These are phyloP conservation scores for Thamnophis sirtalis DNA, from an alignment of 2,113 vertebrate genomes.

Conservation along the genomic window DNA sequence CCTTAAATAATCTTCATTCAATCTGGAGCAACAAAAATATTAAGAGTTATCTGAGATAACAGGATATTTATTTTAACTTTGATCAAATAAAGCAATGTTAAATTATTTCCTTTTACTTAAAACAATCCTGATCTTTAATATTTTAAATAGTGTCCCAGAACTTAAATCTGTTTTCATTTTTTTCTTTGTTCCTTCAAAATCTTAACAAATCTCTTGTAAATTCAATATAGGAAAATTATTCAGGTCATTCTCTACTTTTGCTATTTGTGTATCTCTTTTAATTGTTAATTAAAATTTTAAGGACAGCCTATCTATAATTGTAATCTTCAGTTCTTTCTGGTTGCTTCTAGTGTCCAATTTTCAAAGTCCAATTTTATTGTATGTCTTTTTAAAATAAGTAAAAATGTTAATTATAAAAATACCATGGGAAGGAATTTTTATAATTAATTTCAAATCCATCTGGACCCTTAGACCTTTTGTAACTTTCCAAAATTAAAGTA, in stretches of 20 bases:
- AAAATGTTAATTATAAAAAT: background rate
- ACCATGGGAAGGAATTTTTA: background rate
- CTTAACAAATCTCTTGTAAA: background rate
- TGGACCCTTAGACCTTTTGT: background rate
- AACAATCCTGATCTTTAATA: background rate
- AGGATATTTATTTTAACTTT: background rate
- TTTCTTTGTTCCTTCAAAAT: background rate
- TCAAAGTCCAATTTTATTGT: background rate
- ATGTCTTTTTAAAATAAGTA: background rate
- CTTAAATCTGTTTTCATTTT: background rate
- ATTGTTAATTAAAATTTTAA: background rate
- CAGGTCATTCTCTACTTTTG: background rate
- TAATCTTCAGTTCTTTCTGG: background rate
- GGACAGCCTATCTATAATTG: background rate
- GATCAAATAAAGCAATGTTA: background rate
- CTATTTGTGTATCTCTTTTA: background rate
- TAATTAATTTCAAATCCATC: background rate
- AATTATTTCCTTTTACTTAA: background rate
- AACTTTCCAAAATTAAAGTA: background rate
- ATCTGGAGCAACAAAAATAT: background rate
- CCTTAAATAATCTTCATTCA: background rate
- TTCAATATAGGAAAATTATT: background rate
- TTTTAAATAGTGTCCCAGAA: background rate
- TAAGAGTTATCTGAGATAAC: background rate
- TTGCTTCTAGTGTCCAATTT: background rate